phyloP scores from a whole-genome alignment of 2,888 invertebrate genomes.

The Neuroscelio doddi region DNA sequence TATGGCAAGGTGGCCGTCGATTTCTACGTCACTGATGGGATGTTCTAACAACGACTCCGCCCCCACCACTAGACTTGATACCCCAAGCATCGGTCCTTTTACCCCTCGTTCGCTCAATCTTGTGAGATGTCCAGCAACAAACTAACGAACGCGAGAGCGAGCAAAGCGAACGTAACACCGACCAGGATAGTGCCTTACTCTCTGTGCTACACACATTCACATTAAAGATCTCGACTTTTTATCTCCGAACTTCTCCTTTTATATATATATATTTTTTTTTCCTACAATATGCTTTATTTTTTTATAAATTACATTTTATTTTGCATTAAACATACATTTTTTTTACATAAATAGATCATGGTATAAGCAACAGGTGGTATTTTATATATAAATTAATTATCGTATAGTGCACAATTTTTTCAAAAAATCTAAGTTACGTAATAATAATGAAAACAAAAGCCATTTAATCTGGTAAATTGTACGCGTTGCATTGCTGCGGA shows the following conservation, averaged over 20 bases:
- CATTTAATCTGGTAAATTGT: too few species aligned
- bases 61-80: conserved; percentile 59
- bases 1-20: conserved; percentile 69
- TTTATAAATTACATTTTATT: too few species aligned
- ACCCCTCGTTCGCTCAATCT: conserved; percentile 69
- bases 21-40: conserved; percentile 68
- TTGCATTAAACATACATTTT: too few species aligned
- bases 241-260: conserved; percentile 17
- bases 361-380: too few species aligned
- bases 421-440: too few species aligned
- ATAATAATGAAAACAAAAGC: too few species aligned
- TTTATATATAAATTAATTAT: too few species aligned
- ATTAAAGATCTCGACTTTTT: conserved; percentile 27
- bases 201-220: conserved; percentile 28
- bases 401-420: too few species aligned
- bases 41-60: conserved; percentile 60
- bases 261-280: conserved; percentile 12
- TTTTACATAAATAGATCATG: too few species aligned
- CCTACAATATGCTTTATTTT: too few species aligned
- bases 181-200: conserved; percentile 37
- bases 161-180: conserved; percentile 24
- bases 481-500: too few species aligned
- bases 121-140: conserved; percentile 23
- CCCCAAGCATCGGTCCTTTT: conserved; percentile 62
- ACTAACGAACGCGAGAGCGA: conserved; percentile 18